phyloP scores from a whole-genome alignment of 2,888 invertebrate species.

The Molanna angustata region DNA sequence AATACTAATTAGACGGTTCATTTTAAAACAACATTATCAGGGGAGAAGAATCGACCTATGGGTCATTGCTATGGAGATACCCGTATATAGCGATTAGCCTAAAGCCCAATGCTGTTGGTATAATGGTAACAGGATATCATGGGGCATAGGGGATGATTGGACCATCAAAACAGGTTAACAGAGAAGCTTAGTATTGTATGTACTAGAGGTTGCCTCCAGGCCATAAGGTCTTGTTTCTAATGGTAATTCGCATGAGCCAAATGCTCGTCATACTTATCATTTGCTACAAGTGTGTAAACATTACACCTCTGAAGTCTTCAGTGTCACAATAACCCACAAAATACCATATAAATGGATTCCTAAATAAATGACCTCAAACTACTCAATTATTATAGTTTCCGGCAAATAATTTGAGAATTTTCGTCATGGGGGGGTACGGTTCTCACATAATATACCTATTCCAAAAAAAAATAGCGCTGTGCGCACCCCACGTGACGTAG shows the following conservation, averaged over 20 bases:
- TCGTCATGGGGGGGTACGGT: too few relatives aligned
- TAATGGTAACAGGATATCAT: conserved; percentile 8
- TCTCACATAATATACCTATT: too few relatives aligned
- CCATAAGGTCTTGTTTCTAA: conserved; percentile 4
- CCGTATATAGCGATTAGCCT: conserved; percentile 27
- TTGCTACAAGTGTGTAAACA: not conserved
- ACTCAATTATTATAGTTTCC: too few relatives aligned
- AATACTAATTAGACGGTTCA: conserved; percentile 19
- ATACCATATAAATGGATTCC: too few relatives aligned
- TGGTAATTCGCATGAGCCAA: too few relatives aligned
- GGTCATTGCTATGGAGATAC: conserved; percentile 11
- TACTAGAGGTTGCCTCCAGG: conserved; percentile 21
- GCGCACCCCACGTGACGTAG: too few relatives aligned
- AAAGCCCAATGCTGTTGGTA: conserved; percentile 16
- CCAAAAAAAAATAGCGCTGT: too few relatives aligned
- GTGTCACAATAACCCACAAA: too few relatives aligned
- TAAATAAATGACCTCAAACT: too few relatives aligned
- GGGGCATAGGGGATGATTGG: conserved; percentile 25
- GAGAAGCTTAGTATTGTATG: conserved; percentile 9
- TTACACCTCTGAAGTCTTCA: not conserved
- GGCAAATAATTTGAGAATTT: too few relatives aligned
- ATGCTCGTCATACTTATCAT: too few relatives aligned
- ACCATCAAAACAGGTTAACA: conserved; percentile 26
- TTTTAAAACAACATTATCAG: conserved; percentile 18
- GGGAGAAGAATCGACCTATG: conserved; percentile 20